Evolutionary conservation across 2,113 vertebrate genomes (phyloP), one percentile per base, ranked within the genome.

Genomic region (Hippocampus guttulatus): DNA sequence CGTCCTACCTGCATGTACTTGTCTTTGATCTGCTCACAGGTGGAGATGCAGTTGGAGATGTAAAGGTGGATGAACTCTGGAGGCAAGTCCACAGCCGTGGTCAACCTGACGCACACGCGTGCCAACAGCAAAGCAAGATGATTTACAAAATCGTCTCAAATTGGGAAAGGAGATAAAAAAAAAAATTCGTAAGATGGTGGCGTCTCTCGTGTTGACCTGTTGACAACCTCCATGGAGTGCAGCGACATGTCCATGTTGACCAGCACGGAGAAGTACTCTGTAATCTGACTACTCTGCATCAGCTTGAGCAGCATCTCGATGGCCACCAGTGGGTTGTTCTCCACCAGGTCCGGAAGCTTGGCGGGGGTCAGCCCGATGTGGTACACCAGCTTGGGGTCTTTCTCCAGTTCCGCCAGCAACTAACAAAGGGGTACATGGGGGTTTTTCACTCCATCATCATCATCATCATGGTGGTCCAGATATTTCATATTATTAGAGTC

Each of bases 171-270:
- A 38, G 33, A 38, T 38, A 6, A 6, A 38, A 38, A 38, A 38
- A 38, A 38, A 38, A 38, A 38, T 6, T 33, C 5, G 33, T 38
- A 38, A 6, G 33, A 6, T 38, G 33, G 33, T 38, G 25, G 1
- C 12, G 21, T 25, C 25, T 1, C 15, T 45, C n/a, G 15, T 33
- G 16, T 16, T 51, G 47, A 99, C 97, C 97, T 92, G 92, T 99
- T 99, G 68, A 99, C 97, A 61, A 99, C 97, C 92, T 99, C 97
- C 97, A 99, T 99, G 47, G 96, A 98, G 91, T 99, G 96, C 60
- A 98, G 91, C 0, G 96, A 98, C 97, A 99, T 99, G 89, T 99
- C 97, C 97, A 99, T 99, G 81, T 99, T 99, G 78, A 99, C 97
- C 74, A 99, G 92, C 57, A 99, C 96, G 0, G 95, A 97, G 88